Conservation (phyloP, 2,888 invertebrate genomes). For the Drosophila testacea region DNA sequence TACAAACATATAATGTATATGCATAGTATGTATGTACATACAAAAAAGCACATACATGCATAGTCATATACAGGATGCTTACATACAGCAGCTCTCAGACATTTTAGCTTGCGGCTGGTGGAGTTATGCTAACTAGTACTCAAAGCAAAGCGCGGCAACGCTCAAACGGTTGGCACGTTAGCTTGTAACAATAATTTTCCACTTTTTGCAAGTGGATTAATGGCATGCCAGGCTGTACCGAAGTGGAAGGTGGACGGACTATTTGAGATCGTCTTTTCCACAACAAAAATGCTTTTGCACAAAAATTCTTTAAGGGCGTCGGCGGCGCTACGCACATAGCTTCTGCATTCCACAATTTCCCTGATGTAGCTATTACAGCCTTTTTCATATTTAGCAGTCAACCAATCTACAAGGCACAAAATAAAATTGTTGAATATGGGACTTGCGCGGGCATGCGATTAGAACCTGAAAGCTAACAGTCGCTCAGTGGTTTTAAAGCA, state of each 20-base stretch:
- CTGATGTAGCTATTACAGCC: slow-evolving; percentile 18
- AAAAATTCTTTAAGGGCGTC: slow-evolving; percentile 32
- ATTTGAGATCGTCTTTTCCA: slow-evolving; percentile 50
- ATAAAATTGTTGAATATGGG: slow-evolving; percentile 65
- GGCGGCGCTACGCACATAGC: slow-evolving; percentile 64
- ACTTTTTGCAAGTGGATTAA: slow-evolving; percentile 70
- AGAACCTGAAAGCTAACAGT: not conserved
- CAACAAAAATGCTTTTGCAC: slow-evolving; percentile 66
- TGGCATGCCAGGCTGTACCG: slow-evolving; percentile 48
- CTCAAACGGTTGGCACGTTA: slow-evolving; percentile 44
- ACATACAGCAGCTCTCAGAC: slow-evolving; percentile 40
- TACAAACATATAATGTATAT: not conserved
- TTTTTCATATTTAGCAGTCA: slow-evolving; percentile 11
- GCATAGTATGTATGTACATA: not conserved
- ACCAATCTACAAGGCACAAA: slow-evolving; percentile 51
- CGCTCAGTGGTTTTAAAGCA: too few species aligned
- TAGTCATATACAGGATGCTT: slow-evolving; percentile 7
- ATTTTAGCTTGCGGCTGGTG: slow-evolving; percentile 67
- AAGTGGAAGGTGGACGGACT: slow-evolving; percentile 13
- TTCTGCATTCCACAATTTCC: slow-evolving; percentile 67
- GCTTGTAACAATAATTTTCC: slow-evolving; percentile 75
- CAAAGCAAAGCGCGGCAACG: slow-evolving; percentile 56
- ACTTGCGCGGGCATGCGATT: slow-evolving; percentile 30
- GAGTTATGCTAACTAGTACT: slow-evolving; percentile 73
- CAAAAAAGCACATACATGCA: not conserved